Percentiles rank a stretch among this genome's conserved stretches.
Conservation (phyloP, 2,797 vertebrate genomes). For the Masticophis lateralis region DNA sequence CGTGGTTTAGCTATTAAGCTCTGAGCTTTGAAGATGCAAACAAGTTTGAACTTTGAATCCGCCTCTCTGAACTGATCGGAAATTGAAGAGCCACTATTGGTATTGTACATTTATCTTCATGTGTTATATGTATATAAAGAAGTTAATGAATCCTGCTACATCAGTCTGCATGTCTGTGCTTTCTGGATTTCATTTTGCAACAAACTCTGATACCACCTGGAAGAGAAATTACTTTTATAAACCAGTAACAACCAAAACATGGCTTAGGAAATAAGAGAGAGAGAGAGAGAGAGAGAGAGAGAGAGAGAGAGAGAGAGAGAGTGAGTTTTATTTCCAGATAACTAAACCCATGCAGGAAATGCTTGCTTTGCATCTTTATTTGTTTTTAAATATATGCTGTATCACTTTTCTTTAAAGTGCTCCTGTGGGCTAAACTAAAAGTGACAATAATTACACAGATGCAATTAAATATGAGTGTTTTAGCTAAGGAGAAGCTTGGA, state of each 20-base stretch:
- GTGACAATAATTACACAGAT: not conserved
- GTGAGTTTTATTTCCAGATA: not conserved
- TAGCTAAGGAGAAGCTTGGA: not conserved
- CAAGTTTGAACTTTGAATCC: too few species aligned
- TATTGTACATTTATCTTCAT: too few species aligned
- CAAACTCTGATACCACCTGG: not conserved
- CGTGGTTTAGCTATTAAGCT: too few species aligned
- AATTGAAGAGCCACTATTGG: too few species aligned
- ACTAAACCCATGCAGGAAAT: slow-evolving; percentile 24
- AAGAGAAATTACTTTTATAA: slow-evolving; percentile 28
- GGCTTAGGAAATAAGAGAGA: not conserved
- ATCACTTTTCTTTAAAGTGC: not conserved
- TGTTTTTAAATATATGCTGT: not conserved
- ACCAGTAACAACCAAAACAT: slow-evolving; percentile 39
- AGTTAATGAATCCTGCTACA: too few species aligned
- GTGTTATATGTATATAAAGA: too few species aligned
- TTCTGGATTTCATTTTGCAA: too few species aligned
- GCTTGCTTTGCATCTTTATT: not conserved
- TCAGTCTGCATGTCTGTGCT: too few species aligned
- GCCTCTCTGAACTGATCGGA: too few species aligned
- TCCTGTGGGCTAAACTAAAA: not conserved
- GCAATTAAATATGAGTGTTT: not conserved
- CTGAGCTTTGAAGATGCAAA: too few species aligned
- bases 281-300: not conserved
- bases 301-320: rapidly evolving